Conservation (phyloP, 2,888 invertebrate genomes). For the Dolomedes plantarius region DNA sequence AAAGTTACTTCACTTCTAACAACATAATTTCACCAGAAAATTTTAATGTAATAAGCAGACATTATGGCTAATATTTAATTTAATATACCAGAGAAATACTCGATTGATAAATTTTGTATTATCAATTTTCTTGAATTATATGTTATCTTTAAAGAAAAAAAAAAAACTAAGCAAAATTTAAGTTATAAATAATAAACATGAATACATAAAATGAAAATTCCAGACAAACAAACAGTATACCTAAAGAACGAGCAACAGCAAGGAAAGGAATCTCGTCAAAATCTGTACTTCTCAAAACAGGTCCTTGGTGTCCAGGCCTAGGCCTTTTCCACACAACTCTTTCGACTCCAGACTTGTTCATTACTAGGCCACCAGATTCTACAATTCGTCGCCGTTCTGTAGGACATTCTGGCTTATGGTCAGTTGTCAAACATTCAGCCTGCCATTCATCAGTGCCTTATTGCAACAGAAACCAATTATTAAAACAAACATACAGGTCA, state of each 20-base stretch:
- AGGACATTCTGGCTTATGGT: conserved; percentile 95
- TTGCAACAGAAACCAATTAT: background rate
- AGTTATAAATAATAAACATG: too few relatives aligned
- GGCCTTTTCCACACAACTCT: conserved; percentile 98
- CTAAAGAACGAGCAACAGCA: conserved; percentile 95
- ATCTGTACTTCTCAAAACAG: conserved; percentile 90
- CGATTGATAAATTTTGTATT: too few relatives aligned
- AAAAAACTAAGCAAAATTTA: too few relatives aligned
- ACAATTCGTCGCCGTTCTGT: conserved; percentile 89
- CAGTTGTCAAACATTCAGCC: conserved; percentile 88
- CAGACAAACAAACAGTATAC: conserved; percentile 76
- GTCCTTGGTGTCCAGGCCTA: conserved; percentile 87
- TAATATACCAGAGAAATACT: too few relatives aligned
- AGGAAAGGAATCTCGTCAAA: conserved; percentile 96
- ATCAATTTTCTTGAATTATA: too few relatives aligned
- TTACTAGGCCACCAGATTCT: conserved; percentile 79
- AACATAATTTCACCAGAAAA: too few relatives aligned
- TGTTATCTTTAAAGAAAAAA: too few relatives aligned
- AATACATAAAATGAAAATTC: too few relatives aligned
- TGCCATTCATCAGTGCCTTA: conserved; percentile 84
- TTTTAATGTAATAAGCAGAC: too few relatives aligned
- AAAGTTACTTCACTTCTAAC: too few relatives aligned
- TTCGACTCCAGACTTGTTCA: conserved; percentile 88
- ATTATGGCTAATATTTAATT: too few relatives aligned
- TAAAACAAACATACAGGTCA: too few relatives aligned